A percentile compares a stretch with the other conserved stretches of the same genome.
Evolutionary conservation across 2,888 invertebrate genomes (phyloP).

Genomic region (Odontothrips loti): DNA sequence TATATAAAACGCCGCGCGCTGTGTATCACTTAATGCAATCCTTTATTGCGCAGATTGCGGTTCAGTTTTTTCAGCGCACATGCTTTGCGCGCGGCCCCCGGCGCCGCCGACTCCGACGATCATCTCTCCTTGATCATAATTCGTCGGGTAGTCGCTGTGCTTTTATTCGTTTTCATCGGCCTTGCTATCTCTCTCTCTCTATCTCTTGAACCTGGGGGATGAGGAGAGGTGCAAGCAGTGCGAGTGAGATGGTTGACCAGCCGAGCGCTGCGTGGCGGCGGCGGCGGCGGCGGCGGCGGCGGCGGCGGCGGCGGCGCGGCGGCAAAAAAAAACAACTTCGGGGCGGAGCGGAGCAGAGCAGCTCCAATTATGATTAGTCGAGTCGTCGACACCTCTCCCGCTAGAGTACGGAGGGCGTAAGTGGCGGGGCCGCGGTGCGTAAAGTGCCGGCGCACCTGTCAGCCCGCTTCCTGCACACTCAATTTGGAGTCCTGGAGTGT

Average conservation of each 20-base stretch:
- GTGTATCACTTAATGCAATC: not conserved
- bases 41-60: not conserved
- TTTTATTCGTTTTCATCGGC: not conserved
- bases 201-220: too few relatives aligned
- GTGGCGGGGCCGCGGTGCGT: not conserved
- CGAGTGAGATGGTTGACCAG: not conserved
- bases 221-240: not conserved
- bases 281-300: not conserved
- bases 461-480: not conserved
- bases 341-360: not conserved
- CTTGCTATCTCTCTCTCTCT: not conserved
- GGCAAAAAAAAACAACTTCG: not conserved
- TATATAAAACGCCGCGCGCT: not conserved
- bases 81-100: not conserved
- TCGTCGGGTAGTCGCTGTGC: too few relatives aligned
- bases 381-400: slow-evolving; percentile 3
- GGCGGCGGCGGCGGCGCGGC: not conserved
- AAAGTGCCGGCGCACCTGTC: too few relatives aligned
- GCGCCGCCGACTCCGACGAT: not conserved
- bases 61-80: too few relatives aligned
- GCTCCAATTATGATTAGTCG: slow-evolving; percentile 9
- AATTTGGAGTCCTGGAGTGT: not conserved
- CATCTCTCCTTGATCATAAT: not conserved
- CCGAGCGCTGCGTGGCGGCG: not conserved
- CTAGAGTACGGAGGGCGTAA: not conserved